Base-by-base conservation (phyloP, 53 echinoderm and acorn worm species). In the Holothuria scabra region DNA sequence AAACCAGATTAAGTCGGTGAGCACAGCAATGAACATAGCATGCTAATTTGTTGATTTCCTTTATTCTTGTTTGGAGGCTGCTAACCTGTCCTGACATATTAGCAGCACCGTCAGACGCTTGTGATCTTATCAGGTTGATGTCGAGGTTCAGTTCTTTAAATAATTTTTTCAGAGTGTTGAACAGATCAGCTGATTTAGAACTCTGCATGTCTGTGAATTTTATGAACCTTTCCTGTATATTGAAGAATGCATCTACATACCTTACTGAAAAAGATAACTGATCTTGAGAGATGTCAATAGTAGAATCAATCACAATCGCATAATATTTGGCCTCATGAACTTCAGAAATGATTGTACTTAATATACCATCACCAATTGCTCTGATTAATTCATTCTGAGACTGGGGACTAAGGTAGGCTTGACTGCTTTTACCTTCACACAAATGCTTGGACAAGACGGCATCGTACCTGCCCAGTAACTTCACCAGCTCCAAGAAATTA, bases 251-350 rank as follows among this genome's bases (percentile, higher is more conserved):
- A 60, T 81, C 81, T 59, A 81, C 81, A 35, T 81, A 81, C 81
- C 81, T 28, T 14, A 81, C 28, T 58, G 29, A 81, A 81, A 81
- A 60, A 41, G 60, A 28, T 59, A 81, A 60, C 29, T 81, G 81
- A 60, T 81, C 81, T 58, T 81, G 81, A 81, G 81, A 81, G 38
- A 81, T 81, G 61, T 81, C 81, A 38, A 81, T 81, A 38, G 81
- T 81, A 60, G 81, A 81, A 60, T 81, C 81, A 22, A 81, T 58
- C 41, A 81, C 59, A 9, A 81, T 60, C 60, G 60, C 81, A 81
- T 59, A 81, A 57, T 59, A 61, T 24, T 81, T 58, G 60, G 61
- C 81, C 30, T 60, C 4, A 58, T 81, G 56, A 58, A 81, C 59
- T 28, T 81, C 61, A 22, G 60, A 21, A 60, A 60, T 21, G 60